Evolutionary conservation across 53 echinoderm and acorn worm genomes (phyloP).

Genomic region (Arbacia lixula): DNA sequence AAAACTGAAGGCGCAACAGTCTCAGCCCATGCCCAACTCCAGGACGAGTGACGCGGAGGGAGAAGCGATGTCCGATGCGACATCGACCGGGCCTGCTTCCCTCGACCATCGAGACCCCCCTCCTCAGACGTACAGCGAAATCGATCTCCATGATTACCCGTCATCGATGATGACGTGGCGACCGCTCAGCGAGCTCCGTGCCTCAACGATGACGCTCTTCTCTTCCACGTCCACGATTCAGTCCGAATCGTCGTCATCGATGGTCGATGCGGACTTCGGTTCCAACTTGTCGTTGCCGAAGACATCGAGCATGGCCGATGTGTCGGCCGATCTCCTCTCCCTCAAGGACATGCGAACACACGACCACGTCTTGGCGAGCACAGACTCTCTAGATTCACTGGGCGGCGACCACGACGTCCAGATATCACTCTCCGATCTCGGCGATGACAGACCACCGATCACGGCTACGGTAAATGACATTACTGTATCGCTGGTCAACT

Average conservation of each 20-base stretch:
- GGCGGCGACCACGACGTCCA: not conserved
- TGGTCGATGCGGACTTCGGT: conserved; percentile 12
- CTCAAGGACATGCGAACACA: too few relatives aligned
- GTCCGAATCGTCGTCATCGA: conserved; percentile 19
- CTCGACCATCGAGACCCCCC: too few relatives aligned
- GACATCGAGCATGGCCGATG: not conserved
- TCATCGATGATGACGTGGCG: conserved; percentile 22
- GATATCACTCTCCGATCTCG: not conserved
- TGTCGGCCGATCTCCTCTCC: not conserved
- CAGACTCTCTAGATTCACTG: not conserved
- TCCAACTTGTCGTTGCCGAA: not conserved
- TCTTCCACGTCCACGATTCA: conserved; percentile 32
- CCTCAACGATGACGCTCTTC: not conserved
- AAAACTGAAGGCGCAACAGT: too few relatives aligned
- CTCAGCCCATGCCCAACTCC: too few relatives aligned
- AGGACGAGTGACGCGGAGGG: too few relatives aligned
- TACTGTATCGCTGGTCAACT: conserved; percentile 65
- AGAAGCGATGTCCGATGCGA: not conserved
- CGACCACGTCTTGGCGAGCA: not conserved
- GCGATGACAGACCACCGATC: conserved; percentile 3
- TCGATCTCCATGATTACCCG: too few relatives aligned
- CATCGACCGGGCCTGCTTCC: too few relatives aligned
- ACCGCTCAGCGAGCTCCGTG: not conserved
- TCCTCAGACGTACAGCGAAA: too few relatives aligned
- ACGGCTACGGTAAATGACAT: conserved; percentile 51